Evolutionary conservation across 2,888 invertebrate species (phyloP), one percentile per base, ranked within the genome.

Genomic region (Erebia palarica): DNA sequence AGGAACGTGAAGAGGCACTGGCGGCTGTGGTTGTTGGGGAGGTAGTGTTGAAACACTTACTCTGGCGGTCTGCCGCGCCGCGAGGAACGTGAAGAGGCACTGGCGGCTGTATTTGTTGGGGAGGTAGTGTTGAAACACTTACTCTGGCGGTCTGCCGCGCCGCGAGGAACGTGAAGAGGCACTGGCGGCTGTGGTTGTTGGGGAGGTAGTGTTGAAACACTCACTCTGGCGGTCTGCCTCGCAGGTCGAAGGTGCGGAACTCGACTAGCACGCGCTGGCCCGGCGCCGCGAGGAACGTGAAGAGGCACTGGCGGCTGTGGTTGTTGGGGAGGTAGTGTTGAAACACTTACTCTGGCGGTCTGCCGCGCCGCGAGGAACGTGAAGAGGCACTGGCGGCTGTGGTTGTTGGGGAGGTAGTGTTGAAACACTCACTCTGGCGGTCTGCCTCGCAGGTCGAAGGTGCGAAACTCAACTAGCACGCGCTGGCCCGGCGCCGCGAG

Each of bases 1-100:
- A 98, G 95, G 95, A 99, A 99, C 84, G 98, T 98, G 95, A 97
- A 99, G 82, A 98, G 96, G 91, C 98, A 98, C 95, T 98, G 98
- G 80, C 96, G 95, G 80, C 97, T 96, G 89, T 96, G 96, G 88
- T 96, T 96, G 86, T 95, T 95, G 77, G 96, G 75, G 98, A 97
- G 84, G 4, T 14, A n/a, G 14, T n/a, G n/a, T n/a, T n/a, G 5
- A 8, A 18, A 13, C 18, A 61, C 61, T 61, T 7, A 61, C 61
- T 61, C 61, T 86, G 99, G 99, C 81, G 98, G 98, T 83, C 97
- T 96, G 87, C 99, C 99, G 84, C 98, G 96, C 79, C 78, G 77
- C 98, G 83, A 98, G 95, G 95, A 99, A 99, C 84, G 98, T 98
- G 95, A 97, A 99, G 82, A 98, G 96, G 91, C 98, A 98, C 95